A percentile compares a stretch with the other conserved stretches of the same genome.
Evolutionary conservation across 2,797 vertebrate species (phyloP).

Genomic region (Fringilla coelebs): DNA sequence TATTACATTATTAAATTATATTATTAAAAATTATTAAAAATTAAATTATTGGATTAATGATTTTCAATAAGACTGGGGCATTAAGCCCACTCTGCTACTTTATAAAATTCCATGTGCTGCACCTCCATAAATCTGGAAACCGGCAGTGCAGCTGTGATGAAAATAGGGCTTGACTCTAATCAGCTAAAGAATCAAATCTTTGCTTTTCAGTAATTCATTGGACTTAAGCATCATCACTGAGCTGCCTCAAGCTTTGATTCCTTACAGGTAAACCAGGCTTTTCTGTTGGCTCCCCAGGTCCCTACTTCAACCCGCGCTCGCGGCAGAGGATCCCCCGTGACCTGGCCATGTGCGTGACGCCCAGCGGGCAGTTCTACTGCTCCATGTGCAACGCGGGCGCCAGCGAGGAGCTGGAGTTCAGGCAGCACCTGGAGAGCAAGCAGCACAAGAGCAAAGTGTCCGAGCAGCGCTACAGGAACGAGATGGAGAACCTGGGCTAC

Average conservation of each 20-base stretch:
- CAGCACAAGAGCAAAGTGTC: slow-evolving; percentile 98
- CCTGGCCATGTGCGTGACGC: slow-evolving; percentile 97
- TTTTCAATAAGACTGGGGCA: neutral
- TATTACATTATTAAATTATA: neutral
- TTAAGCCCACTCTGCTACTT: neutral
- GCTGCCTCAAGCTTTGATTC: neutral
- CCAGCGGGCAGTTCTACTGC: slow-evolving; percentile 98
- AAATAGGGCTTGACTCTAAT: neutral
- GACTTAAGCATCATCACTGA: neutral
- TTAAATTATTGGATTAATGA: neutral
- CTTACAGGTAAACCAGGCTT: neutral
- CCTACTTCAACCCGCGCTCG: slow-evolving; percentile 94
- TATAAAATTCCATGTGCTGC: neutral
- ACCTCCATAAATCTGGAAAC: neutral
- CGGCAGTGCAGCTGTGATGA: neutral
- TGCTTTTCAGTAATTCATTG: neutral
- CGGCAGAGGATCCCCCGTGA: slow-evolving; percentile 95
- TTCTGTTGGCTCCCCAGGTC: slow-evolving; percentile 77
- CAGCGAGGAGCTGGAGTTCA: slow-evolving; percentile 92
- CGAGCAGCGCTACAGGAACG: slow-evolving; percentile 91
- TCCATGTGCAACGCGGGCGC: slow-evolving; percentile 98
- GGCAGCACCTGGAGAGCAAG: slow-evolving; percentile 97
- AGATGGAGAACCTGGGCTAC: slow-evolving; percentile 98
- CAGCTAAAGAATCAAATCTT: neutral
- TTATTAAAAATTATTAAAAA: neutral